Conservation (phyloP, 1,140 invertebrate genomes). For the Macrobrachium nipponense region DNA sequence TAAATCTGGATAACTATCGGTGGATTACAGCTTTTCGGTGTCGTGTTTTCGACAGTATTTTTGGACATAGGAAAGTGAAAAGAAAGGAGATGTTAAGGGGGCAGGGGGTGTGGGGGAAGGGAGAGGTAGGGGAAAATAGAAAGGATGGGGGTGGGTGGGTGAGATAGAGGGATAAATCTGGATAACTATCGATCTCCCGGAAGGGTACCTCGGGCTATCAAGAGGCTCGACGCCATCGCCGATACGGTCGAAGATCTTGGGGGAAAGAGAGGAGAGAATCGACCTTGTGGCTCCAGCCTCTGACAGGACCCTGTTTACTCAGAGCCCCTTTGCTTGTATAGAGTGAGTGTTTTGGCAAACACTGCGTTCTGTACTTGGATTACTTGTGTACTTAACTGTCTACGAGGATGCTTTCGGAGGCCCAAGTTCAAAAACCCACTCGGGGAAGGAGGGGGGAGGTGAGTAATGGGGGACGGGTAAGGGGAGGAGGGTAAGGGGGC, state of each 20-base stretch:
- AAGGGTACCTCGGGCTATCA: neutral
- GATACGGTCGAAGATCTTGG: neutral
- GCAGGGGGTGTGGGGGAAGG: neutral
- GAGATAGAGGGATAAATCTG: neutral
- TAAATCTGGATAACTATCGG: neutral
- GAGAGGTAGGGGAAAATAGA: neutral
- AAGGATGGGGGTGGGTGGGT: no score
- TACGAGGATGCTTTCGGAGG: no score
- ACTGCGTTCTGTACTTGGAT: neutral
- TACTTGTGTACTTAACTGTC: neutral
- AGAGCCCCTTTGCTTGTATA: neutral
- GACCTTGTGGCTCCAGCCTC: neutral
- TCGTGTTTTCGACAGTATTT: neutral
- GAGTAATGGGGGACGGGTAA: no score
- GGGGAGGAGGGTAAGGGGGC: no score
- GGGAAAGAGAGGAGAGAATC: neutral
- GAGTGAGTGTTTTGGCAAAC: conserved; percentile 18
- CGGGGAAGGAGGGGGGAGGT: no score
- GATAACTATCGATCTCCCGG: neutral
- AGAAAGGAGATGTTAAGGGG: neutral
- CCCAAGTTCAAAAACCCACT: no score
- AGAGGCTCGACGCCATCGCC: neutral
- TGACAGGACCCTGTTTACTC: neutral
- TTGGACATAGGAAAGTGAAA: neutral
- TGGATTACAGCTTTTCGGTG: neutral